Percentiles rank a stretch among this genome's conserved stretches.
Conservation (phyloP, 1,140 invertebrate genomes). For the Drosophila azteca region DNA sequence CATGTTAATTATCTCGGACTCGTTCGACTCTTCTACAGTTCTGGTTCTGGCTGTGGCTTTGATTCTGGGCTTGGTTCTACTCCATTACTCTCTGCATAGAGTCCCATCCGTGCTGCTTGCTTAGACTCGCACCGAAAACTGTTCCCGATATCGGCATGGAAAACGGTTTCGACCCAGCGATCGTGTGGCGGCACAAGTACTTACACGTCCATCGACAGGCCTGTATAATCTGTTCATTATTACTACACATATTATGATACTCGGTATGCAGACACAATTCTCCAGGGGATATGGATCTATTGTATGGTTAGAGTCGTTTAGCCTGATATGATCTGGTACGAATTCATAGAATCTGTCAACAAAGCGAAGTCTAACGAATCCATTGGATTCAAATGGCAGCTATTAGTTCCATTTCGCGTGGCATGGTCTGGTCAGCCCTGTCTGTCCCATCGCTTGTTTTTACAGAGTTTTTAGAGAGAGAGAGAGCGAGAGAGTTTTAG, state of each 20-base stretch:
- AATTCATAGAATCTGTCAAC: too few relatives aligned
- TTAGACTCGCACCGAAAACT: slow-evolving; percentile 24
- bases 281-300: neutral
- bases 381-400: neutral
- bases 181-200: slow-evolving; percentile 9
- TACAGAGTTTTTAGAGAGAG: too few relatives aligned
- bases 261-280: too few relatives aligned
- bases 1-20: slow-evolving; percentile 38
- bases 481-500: too few relatives aligned
- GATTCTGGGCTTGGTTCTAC: neutral
- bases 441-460: too few relatives aligned
- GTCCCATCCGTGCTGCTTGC: slow-evolving; percentile 19
- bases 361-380: neutral
- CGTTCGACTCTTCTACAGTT: neutral
- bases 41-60: neutral
- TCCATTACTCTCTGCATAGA: neutral
- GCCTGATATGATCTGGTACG: too few relatives aligned
- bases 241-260: neutral
- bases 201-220: neutral
- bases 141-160: slow-evolving; percentile 1
- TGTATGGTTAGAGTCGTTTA: slow-evolving; percentile 5
- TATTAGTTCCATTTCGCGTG: slow-evolving; percentile 32
- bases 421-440: slow-evolving; percentile 10
- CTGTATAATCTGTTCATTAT: neutral
- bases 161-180: slow-evolving; percentile 16